Evolutionary conservation across 2,113 vertebrate species (phyloP).

Genomic region (Microcebus murinus): DNA sequence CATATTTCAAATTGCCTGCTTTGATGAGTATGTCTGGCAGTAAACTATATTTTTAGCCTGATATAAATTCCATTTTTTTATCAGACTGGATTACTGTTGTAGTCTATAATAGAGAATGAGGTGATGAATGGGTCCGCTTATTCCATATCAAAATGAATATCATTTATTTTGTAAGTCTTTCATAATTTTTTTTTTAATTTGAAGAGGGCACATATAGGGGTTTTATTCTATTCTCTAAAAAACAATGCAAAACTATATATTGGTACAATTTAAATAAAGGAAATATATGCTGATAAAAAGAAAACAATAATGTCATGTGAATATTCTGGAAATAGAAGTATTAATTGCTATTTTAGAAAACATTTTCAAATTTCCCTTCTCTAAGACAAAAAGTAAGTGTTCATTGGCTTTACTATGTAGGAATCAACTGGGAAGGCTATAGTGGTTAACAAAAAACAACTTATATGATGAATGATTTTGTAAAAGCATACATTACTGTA

Average conservation of each 20-base stretch:
- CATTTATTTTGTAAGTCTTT: not conserved
- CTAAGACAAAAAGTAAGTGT: not conserved
- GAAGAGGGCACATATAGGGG: not conserved
- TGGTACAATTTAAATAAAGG: not conserved
- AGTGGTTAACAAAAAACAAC: not conserved
- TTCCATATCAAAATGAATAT: not conserved
- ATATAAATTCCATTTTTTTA: not conserved
- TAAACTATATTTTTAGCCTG: not conserved
- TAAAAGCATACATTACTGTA: not conserved
- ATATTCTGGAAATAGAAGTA: not conserved
- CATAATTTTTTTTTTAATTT: not conserved
- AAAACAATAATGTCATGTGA: not conserved
- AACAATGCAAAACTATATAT: not conserved
- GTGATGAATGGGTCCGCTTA: not conserved
- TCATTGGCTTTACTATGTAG: not conserved
- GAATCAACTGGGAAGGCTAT: not conserved
- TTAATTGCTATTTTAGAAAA: constrained; percentile 25
- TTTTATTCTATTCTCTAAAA: not conserved
- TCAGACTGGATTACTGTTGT: not conserved
- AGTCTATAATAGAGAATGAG: not conserved
- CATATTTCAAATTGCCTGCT: not conserved
- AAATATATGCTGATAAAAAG: not conserved
- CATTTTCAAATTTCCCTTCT: not conserved
- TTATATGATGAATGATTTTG: not conserved
- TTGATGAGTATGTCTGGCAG: not conserved